Percentiles rank a stretch among this genome's conserved stretches.
phyloP scores from a whole-genome alignment of 1,140 invertebrate genomes.

The Stegodyphus dumicola region DNA sequence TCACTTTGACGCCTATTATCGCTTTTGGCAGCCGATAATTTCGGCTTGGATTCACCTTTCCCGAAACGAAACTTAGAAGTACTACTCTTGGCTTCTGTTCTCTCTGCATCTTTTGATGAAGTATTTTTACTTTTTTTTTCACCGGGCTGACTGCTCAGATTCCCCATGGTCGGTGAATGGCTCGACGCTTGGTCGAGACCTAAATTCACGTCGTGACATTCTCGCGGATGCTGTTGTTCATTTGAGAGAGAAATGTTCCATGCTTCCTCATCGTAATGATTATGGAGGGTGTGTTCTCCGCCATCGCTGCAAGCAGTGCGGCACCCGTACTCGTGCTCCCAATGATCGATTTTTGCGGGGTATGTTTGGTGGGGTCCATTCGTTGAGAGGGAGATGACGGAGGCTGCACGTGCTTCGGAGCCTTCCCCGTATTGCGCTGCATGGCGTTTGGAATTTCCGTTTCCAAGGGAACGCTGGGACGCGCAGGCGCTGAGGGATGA shows the following conservation, averaged over 20 bases:
- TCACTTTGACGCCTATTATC: neutral
- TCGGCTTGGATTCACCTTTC: slow-evolving; percentile 21
- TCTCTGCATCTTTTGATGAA: neutral
- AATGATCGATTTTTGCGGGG: slow-evolving; percentile 41
- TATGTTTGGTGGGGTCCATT: slow-evolving; percentile 14
- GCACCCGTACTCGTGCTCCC: slow-evolving; percentile 19
- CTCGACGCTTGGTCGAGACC: neutral
- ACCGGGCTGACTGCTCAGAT: slow-evolving; percentile 55
- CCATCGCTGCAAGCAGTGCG: neutral
- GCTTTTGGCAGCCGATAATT: neutral
- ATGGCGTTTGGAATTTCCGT: neutral
- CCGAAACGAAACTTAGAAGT: slow-evolving; percentile 13
- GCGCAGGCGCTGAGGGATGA: neutral
- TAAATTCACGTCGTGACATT: neutral
- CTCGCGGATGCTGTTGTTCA: neutral
- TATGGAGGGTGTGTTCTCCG: neutral
- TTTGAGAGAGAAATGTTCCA: neutral
- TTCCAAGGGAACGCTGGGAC: slow-evolving; percentile 9
- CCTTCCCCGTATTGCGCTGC: neutral
- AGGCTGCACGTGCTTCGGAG: neutral
- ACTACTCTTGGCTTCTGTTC: neutral
- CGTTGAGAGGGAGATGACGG: neutral
- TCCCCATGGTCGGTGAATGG: slow-evolving; percentile 35
- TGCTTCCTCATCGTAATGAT: slow-evolving; percentile 5
- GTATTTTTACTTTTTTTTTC: slow-evolving; percentile 47